Base-by-base conservation (phyloP, 2,888 invertebrate genomes). In the Onchidella celtica region DNA sequence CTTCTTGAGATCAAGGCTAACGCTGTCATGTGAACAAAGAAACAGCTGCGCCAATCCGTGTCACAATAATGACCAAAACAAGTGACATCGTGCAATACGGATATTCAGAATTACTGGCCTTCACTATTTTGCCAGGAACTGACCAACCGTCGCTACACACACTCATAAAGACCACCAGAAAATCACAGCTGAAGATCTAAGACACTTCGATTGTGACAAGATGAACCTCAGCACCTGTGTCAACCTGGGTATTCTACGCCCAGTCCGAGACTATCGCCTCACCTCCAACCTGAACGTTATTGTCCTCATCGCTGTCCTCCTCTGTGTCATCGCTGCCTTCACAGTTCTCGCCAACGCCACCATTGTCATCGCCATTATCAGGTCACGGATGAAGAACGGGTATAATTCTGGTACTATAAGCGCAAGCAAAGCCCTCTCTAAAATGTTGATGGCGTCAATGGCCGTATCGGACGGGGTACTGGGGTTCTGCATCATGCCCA, bases 401-500 rank as follows among this genome's bases (percentile, higher is more conserved):
- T 6, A 59, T 36, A 32, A 6, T 14, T 3, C 11, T 32, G 32
- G 66, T 11, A 4, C 3, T 34, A 9, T 32, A 0, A n/a, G 86
- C 63, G 85, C 86, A 14, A 80, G 89, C 34, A 84, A 85, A 47
- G 88, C 87, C 1, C 85, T 88, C 24, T 88, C 89, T 1, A 90
- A 89, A 80, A 86, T 86, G 21, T 89, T 90, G 75, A 88, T 90
- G 14, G 86, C 89, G 55, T 90, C 90, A 3, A 83, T 91, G 34
- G 88, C 90, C 1, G 84, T 87, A 0, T 89, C 90, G 0, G 91
- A 91, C 76, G 84, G 86, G 3, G 82, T 90, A 73, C 89, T 91
- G 3, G 91, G 88, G 6, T 80, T 88, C 11, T 79, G 89, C 38
- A 88, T 89, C 1, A 89, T 91, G 90, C 90, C 91, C 0, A 87